These are phyloP conservation scores for Galagoides demidoff DNA, from an alignment of 2,797 vertebrate genomes.

Conservation along the genomic window DNA sequence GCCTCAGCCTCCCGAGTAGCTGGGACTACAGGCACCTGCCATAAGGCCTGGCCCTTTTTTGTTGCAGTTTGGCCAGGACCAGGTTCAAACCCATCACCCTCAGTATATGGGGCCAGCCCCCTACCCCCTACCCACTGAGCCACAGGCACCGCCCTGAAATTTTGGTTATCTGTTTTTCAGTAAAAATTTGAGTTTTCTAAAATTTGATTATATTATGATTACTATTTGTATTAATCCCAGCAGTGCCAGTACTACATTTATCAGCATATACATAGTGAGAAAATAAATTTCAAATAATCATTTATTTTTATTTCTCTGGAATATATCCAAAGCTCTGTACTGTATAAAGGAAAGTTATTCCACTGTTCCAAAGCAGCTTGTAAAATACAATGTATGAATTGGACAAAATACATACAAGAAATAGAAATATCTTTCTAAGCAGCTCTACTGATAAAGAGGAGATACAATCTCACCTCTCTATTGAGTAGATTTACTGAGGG, in stretches of 20 bases:
- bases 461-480: not conserved
- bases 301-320: conserved; percentile 7
- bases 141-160: not conserved
- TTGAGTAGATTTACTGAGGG: not conserved
- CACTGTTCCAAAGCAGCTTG: not conserved
- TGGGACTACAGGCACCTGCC: too few relatives aligned
- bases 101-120: too few relatives aligned
- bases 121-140: too few relatives aligned
- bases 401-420: not conserved
- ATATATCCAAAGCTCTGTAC: not conserved
- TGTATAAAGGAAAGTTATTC: not conserved
- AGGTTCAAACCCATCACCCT: too few relatives aligned
- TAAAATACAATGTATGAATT: conserved; percentile 24
- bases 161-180: not conserved
- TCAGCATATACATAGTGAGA: not conserved
- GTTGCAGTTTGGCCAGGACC: too few relatives aligned
- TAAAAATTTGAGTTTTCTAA: conserved; percentile 44
- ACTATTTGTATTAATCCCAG: not conserved
- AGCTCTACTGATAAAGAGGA: not conserved
- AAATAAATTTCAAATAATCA: conserved; percentile 9
- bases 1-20: too few relatives aligned
- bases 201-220: conserved; percentile 3
- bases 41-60: too few relatives aligned
- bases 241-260: not conserved
- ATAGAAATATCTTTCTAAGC: not conserved